Evolutionary conservation across 2,888 invertebrate genomes (phyloP).

Genomic region (Neoscelio sp.): DNA sequence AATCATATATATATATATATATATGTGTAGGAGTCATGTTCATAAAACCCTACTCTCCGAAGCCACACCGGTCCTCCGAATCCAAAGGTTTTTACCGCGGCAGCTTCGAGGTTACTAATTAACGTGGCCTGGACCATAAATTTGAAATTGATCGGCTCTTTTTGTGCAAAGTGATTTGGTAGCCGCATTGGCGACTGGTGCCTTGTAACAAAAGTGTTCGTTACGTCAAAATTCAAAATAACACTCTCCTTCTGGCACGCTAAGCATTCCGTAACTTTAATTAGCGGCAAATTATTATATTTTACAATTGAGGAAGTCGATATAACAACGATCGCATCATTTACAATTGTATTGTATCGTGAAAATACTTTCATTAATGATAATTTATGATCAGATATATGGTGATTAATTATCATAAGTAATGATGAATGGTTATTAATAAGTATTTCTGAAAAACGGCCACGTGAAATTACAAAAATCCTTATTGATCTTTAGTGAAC

Average conservation of each 20-base stretch:
- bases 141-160: slow-evolving; percentile 77
- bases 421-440: too few relatives aligned
- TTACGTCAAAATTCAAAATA: slow-evolving; percentile 52
- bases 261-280: slow-evolving; percentile 15
- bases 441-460: too few relatives aligned
- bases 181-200: slow-evolving; percentile 50
- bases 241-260: slow-evolving; percentile 22
- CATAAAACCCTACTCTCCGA: slow-evolving; percentile 55
- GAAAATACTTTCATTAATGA: too few relatives aligned
- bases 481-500: too few relatives aligned
- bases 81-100: slow-evolving; percentile 61
- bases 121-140: slow-evolving; percentile 75
- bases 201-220: slow-evolving; percentile 56
- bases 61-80: slow-evolving; percentile 44
- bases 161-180: slow-evolving; percentile 64
- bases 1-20: too few relatives aligned
- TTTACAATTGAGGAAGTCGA: not conserved
- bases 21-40: slow-evolving; percentile 53
- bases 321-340: not conserved
- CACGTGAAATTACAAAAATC: too few relatives aligned
- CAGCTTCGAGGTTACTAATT: slow-evolving; percentile 69
- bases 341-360: too few relatives aligned
- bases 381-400: too few relatives aligned
- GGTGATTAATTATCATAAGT: too few relatives aligned
- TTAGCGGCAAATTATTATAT: slow-evolving; percentile 25